These are phyloP conservation scores for Coreoperca whiteheadi DNA, from an alignment of 2,113 vertebrate genomes.

Conservation along the genomic window DNA sequence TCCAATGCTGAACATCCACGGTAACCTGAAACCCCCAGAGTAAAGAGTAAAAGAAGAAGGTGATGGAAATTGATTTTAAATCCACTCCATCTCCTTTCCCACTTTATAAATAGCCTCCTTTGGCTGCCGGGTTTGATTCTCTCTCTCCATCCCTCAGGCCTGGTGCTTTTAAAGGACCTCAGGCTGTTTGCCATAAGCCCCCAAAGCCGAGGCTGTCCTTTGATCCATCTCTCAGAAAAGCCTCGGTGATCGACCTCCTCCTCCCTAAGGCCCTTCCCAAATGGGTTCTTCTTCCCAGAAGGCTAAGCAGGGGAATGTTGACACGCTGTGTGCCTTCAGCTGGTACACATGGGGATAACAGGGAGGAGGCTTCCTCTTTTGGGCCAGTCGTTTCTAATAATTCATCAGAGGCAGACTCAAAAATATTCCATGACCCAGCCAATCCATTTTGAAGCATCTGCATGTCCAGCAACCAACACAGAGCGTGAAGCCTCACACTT, in stretches of 20 bases:
- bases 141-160: conserved; percentile 47
- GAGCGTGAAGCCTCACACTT: neutral
- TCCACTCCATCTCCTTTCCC: conserved; percentile 71
- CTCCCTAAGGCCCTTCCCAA: conserved; percentile 48
- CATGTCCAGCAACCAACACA: neutral
- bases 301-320: conserved; percentile 65
- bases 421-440: neutral
- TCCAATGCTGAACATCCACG: conserved; percentile 13
- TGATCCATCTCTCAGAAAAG: conserved; percentile 75
- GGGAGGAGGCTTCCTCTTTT: conserved; percentile 9
- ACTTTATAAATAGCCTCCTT: conserved; percentile 78
- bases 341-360: conserved; percentile 41
- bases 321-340: conserved; percentile 44
- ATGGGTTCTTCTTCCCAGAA: conserved; percentile 63
- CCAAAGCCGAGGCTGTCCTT: conserved; percentile 67
- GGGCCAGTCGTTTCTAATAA: conserved; percentile 21
- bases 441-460: neutral
- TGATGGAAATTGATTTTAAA: conserved; percentile 75
- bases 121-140: conserved; percentile 69
- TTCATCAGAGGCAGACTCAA: neutral
- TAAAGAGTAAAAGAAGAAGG: conserved; percentile 49
- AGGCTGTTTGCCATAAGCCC: conserved; percentile 69
- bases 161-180: conserved; percentile 69
- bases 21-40: conserved; percentile 56
- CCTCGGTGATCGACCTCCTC: conserved; percentile 55